phyloP scores from a whole-genome alignment of 1,140 invertebrate species.

The Drosophila repletoides region DNA sequence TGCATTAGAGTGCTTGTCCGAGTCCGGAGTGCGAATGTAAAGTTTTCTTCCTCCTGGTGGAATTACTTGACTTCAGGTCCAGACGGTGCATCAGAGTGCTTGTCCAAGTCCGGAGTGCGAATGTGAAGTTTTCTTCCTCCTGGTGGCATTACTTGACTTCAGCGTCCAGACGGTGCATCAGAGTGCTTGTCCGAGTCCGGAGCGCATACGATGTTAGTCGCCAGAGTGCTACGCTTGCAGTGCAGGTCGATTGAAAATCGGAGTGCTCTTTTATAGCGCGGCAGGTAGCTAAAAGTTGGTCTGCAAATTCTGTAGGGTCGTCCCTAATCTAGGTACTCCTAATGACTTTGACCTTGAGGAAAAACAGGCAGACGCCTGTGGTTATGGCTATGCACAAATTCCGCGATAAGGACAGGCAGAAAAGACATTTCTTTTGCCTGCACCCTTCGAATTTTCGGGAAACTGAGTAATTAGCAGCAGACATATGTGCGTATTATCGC shows the following conservation, averaged over 20 bases:
- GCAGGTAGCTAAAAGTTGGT: slow-evolving; percentile 42
- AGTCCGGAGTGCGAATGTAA: too few species aligned
- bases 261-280: slow-evolving; percentile 47
- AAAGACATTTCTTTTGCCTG: slow-evolving; percentile 2
- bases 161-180: neutral
- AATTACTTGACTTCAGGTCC: too few species aligned
- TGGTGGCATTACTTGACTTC: neutral
- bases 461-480: neutral
- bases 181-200: neutral
- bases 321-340: slow-evolving; percentile 9
- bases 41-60: too few species aligned
- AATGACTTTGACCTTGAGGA: slow-evolving; percentile 68
- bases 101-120: too few species aligned
- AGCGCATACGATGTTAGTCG: slow-evolving; percentile 34
- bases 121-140: neutral
- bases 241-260: slow-evolving; percentile 44
- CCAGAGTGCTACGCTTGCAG: slow-evolving; percentile 50
- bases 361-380: slow-evolving; percentile 18
- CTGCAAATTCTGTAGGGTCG: neutral
- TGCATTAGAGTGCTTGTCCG: too few species aligned
- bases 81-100: too few species aligned
- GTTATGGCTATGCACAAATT: slow-evolving; percentile 42
- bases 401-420: slow-evolving; percentile 14
- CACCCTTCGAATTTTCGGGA: neutral
- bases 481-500: neutral